Evolutionary conservation across 2,888 invertebrate species (phyloP).

Genomic region (Phasia obesa): DNA sequence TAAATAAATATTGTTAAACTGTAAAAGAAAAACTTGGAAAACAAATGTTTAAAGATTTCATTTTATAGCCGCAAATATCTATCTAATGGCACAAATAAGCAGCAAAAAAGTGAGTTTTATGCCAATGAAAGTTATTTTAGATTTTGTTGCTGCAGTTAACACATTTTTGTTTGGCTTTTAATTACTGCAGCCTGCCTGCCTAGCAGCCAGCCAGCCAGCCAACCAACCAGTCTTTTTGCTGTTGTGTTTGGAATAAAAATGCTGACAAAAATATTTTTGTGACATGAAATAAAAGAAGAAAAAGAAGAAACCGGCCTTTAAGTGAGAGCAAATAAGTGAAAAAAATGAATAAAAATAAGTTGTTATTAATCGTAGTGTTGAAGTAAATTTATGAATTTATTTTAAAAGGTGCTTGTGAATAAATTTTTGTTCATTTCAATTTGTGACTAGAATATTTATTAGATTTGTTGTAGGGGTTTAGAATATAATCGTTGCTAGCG

Average conservation of each 20-base stretch:
- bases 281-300: slow-evolving; percentile 14
- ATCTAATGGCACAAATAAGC: slow-evolving; percentile 3
- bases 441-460: slow-evolving; percentile 58
- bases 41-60: slow-evolving; percentile 30
- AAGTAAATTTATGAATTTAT: slow-evolving; percentile 40
- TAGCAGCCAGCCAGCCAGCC: not conserved
- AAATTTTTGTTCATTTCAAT: slow-evolving; percentile 33
- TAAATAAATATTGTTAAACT: slow-evolving; percentile 26
- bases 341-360: not conserved
- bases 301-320: slow-evolving; percentile 6
- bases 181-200: slow-evolving; percentile 27
- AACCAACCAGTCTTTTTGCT: not conserved
- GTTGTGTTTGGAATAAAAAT: slow-evolving; percentile 19
- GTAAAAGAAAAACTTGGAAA: slow-evolving; percentile 22
- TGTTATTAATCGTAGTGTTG: slow-evolving; percentile 27
- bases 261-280: slow-evolving; percentile 49
- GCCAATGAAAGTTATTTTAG: slow-evolving; percentile 60
- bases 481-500: not conserved
- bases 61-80: slow-evolving; percentile 39
- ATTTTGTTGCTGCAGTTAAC: slow-evolving; percentile 24
- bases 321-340: not conserved
- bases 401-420: not conserved
- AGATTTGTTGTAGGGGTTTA: not conserved
- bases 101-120: slow-evolving; percentile 48
- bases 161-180: slow-evolving; percentile 33